phyloP scores from a whole-genome alignment of 2,888 invertebrate genomes.

The Nowickia ferox region DNA sequence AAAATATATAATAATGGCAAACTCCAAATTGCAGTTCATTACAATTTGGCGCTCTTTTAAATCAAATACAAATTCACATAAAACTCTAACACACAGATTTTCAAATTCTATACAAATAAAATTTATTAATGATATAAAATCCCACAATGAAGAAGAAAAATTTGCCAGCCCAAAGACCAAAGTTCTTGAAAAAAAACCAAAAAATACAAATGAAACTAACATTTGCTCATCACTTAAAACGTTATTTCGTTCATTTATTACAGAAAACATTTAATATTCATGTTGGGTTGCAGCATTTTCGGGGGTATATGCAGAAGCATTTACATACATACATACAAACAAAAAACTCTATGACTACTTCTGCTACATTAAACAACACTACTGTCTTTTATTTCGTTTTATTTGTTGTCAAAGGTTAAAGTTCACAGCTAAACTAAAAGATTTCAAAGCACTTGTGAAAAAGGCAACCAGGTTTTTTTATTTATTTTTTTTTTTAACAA shows the following conservation, averaged over 20 bases:
- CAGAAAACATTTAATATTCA: constrained; percentile 61
- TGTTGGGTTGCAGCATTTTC: constrained; percentile 36
- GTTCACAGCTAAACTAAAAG: constrained; percentile 41
- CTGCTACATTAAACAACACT: constrained; percentile 14
- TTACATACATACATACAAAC: background rate
- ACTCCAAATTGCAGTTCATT: constrained; percentile 19
- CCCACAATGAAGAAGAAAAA: constrained; percentile 44
- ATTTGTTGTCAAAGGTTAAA: constrained; percentile 47
- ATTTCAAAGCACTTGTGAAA: constrained; percentile 36
- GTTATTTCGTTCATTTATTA: constrained; percentile 64
- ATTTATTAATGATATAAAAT: constrained; percentile 63
- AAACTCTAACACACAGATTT: constrained; percentile 42
- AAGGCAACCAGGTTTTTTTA: background rate
- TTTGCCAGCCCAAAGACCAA: constrained; percentile 26
- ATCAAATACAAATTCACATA: constrained; percentile 48
- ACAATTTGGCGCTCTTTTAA: constrained; percentile 23
- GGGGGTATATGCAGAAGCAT: background rate
- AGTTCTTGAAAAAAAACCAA: background rate
- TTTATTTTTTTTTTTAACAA: background rate
- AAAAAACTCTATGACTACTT: constrained; percentile 5
- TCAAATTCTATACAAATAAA: constrained; percentile 51
- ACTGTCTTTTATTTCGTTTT: constrained; percentile 14
- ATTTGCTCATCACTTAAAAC: constrained; percentile 65
- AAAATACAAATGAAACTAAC: background rate
- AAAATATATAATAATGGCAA: background rate